Evolutionary conservation across 2,797 vertebrate species (phyloP).

Genomic region (Cossypha polioptera): DNA sequence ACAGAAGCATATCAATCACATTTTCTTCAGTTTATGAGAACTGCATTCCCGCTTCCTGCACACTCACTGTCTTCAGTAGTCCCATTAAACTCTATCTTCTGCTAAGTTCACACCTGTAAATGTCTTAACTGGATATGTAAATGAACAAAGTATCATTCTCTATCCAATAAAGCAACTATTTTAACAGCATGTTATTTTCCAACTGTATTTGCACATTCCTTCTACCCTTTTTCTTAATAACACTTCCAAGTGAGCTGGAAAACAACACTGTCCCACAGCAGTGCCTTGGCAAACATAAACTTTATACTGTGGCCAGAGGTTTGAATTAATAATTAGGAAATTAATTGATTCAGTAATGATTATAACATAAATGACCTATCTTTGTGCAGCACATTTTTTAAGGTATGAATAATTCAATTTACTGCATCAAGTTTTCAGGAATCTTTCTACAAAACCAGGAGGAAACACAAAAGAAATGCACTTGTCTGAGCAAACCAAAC

Average conservation of each 20-base stretch:
- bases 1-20: not conserved
- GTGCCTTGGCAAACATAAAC: not conserved
- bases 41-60: not conserved
- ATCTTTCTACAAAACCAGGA: not conserved
- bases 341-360: not conserved
- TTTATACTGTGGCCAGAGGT: not conserved
- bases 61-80: not conserved
- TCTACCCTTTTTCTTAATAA: not conserved
- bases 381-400: not conserved
- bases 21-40: not conserved
- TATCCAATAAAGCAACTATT: slow-evolving; percentile 8
- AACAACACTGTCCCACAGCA: not conserved
- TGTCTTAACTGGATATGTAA: not conserved
- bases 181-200: not conserved
- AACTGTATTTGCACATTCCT: not conserved
- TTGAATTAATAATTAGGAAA: not conserved
- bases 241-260: not conserved
- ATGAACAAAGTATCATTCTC: not conserved
- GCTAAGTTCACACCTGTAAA: not conserved
- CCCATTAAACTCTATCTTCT: not conserved
- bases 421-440: not conserved
- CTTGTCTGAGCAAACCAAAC: not conserved
- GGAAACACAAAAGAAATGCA: accelerated
- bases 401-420: not conserved
- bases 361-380: not conserved